These are phyloP conservation scores for Tipula lateralis DNA, from an alignment of 2,888 invertebrate species.

Conservation along the genomic window DNA sequence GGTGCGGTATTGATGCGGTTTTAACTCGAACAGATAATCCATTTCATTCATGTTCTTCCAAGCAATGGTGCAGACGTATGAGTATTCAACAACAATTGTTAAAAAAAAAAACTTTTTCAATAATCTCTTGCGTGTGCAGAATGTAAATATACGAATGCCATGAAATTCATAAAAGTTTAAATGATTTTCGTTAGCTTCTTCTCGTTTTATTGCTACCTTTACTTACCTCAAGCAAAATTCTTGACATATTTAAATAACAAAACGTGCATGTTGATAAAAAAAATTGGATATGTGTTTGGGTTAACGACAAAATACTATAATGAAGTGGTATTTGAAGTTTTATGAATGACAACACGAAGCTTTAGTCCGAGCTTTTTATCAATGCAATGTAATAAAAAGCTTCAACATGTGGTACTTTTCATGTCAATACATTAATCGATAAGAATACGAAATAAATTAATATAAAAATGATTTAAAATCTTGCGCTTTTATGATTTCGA, in stretches of 20 bases:
- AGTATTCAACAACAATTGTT: not conserved
- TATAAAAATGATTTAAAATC: no score
- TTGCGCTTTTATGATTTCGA: no score
- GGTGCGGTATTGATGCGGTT: not conserved
- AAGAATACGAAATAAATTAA: no score
- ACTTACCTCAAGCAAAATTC: not conserved
- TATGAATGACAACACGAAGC: no score
- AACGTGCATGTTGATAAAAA: not conserved
- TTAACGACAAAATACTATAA: no score
- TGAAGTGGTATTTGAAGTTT: no score
- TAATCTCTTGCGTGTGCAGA: not conserved
- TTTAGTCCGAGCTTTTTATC: no score
- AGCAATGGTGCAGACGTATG: not conserved
- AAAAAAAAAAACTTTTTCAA: not conserved
- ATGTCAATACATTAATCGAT: no score
- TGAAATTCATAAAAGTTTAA: not conserved
- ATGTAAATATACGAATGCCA: not conserved
- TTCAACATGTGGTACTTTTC: no score
- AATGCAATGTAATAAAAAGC: no score
- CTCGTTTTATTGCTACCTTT: not conserved
- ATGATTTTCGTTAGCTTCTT: not conserved
- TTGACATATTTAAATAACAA: not conserved
- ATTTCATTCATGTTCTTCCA: not conserved
- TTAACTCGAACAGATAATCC: not conserved
- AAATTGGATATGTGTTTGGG: not conserved